Evolutionary conservation across 2,797 vertebrate genomes (phyloP), one percentile per base, ranked within the genome.

Genomic region (Eremophila alpestris): DNA sequence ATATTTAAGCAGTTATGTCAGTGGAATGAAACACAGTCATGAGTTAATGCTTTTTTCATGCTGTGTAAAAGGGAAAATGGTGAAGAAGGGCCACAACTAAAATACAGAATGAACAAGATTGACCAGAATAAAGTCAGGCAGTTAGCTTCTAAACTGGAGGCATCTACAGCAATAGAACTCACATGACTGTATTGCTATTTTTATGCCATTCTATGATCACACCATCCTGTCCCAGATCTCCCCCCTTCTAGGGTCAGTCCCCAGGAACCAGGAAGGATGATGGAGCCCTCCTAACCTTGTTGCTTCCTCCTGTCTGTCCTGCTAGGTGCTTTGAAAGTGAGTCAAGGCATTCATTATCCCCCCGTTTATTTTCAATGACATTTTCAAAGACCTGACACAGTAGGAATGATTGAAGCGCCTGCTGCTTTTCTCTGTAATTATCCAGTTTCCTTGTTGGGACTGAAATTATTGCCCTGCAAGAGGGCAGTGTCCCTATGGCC

Each of bases 341-440:
- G 40, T 46, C 36, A 92, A 83, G 55, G 84, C 52, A 67, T 93
- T 95, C 49, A 68, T 96, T 94, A 93, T 93, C 76, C 87, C 40
- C 48, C 92, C 46, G 17, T 27, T 76, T 86, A 69, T 95, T 91
- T 93, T 71, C 83, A 93, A 26, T 80, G 88, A 58, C 87, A 56
- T 94, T 94, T 92, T 79, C 75, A 89, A 95, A 93, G 85, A 95
- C 65, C 82, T 84, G 87, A 84, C 83, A 64, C 62, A 86, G 36
- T 21, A 67, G 73, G 81, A 49, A 58, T 70, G 68, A 76, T 64
- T 64, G 90, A 95, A 87, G 81, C 0, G 8, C 81, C 77, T 62
- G 63, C 93, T 93, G 83, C 71, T 95, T 93, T 75, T 91, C 85
- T 94, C 79, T 94, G 94, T 96, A 75, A 92, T 95, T 83, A 92